Conservation (phyloP, 2,888 invertebrate genomes). For the Heliconius charithonia region DNA sequence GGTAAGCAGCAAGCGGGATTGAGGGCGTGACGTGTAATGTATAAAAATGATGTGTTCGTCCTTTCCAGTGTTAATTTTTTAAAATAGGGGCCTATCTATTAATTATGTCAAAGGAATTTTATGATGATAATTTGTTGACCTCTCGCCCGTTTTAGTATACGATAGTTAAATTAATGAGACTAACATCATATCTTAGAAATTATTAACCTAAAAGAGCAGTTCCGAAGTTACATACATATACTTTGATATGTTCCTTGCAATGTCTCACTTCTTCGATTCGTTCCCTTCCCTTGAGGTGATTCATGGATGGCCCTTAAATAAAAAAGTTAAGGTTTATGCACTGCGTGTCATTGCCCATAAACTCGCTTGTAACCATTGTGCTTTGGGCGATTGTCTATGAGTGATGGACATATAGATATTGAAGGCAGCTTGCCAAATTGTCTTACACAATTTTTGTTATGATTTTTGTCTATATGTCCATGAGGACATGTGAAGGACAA, state of each 20-base stretch:
- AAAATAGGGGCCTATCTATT: not conserved
- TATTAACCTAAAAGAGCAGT: too few relatives aligned
- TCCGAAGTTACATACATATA: too few relatives aligned
- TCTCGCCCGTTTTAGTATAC: not conserved
- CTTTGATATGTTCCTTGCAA: too few relatives aligned
- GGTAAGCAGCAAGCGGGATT: constrained; percentile 68
- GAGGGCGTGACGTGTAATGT: constrained; percentile 57
- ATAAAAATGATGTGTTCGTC: constrained; percentile 41
- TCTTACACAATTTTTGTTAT: not conserved
- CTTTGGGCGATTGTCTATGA: constrained; percentile 77
- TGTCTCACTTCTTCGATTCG: too few relatives aligned
- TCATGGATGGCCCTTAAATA: not conserved
- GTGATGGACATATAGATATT: constrained; percentile 46
- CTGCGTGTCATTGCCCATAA: constrained; percentile 47
- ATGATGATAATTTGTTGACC: not conserved
- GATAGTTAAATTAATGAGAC: not conserved
- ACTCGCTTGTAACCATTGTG: constrained; percentile 52
- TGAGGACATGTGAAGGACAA: constrained; percentile 61
- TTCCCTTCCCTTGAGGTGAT: not conserved
- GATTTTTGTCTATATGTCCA: constrained; percentile 51
- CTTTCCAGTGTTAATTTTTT: constrained; percentile 25
- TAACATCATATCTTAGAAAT: too few relatives aligned
- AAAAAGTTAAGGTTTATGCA: constrained; percentile 39
- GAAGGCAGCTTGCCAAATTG: not conserved
- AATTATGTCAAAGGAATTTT: constrained; percentile 1